Evolutionary conservation across 2,113 vertebrate species (phyloP).

Genomic region (Poeciliopsis prolifica): DNA sequence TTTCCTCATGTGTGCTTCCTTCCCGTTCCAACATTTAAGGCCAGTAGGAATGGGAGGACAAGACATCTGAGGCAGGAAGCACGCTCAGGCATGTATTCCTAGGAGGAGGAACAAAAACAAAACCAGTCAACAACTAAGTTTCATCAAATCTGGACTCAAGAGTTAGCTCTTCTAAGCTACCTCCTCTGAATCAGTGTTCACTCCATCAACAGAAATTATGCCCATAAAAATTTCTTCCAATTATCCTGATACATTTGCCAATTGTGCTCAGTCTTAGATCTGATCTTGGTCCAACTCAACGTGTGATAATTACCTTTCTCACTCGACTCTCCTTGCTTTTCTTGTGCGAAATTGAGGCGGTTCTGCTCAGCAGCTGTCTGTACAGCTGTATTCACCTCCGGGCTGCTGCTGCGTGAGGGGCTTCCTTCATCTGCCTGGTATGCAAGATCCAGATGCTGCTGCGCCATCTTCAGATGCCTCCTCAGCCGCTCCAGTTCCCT

Average conservation of each 20-base stretch:
- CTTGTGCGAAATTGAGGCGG: slow-evolving; percentile 87
- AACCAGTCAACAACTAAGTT: background rate
- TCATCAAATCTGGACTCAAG: background rate
- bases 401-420: slow-evolving; percentile 84
- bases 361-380: slow-evolving; percentile 85
- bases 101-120: slow-evolving; percentile 6
- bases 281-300: too few relatives aligned
- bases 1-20: slow-evolving; percentile 65
- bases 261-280: too few relatives aligned
- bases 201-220: too few relatives aligned
- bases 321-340: slow-evolving; percentile 78
- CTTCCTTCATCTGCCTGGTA: slow-evolving; percentile 79
- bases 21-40: slow-evolving; percentile 51
- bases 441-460: slow-evolving; percentile 87
- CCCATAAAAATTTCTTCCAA: too few relatives aligned
- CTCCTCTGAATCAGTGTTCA: too few relatives aligned
- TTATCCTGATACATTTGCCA: too few relatives aligned
- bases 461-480: slow-evolving; percentile 85
- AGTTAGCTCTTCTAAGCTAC: too few relatives aligned
- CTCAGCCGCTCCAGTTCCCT: slow-evolving; percentile 81
- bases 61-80: slow-evolving; percentile 55
- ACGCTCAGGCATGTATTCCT: slow-evolving; percentile 77
- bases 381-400: slow-evolving; percentile 77
- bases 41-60: slow-evolving; percentile 65
- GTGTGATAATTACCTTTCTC: slow-evolving; percentile 77